phyloP scores from a whole-genome alignment of 2,888 invertebrate species.

The Mesodorylaimus sp. region DNA sequence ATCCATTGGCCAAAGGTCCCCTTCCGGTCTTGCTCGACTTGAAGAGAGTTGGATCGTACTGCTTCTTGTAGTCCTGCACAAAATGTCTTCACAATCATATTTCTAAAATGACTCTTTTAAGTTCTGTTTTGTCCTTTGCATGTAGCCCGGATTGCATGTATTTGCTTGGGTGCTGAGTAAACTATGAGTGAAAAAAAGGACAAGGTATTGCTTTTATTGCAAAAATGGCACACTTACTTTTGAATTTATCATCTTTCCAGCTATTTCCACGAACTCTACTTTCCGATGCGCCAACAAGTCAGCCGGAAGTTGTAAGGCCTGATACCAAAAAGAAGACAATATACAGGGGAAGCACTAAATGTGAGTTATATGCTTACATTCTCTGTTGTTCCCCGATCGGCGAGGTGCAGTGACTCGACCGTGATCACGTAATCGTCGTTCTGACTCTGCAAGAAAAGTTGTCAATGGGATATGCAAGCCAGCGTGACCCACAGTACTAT shows the following conservation, averaged over 20 bases:
- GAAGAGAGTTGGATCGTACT: conserved; percentile 67
- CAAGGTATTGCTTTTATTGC: too few species aligned
- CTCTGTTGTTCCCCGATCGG: conserved; percentile 42
- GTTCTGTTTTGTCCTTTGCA: too few species aligned
- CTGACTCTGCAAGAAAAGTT: conserved; percentile 37
- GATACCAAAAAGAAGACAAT: conserved; percentile 7
- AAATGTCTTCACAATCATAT: too few species aligned
- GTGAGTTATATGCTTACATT: too few species aligned
- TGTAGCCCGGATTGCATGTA: too few species aligned
- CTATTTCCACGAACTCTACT: conserved; percentile 79
- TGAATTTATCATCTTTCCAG: conserved; percentile 52
- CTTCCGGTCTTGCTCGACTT: conserved; percentile 77
- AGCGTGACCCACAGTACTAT: too few species aligned
- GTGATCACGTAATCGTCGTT: conserved; percentile 58
- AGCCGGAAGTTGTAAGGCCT: conserved; percentile 78
- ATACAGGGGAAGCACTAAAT: too few species aligned
- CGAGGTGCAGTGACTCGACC: conserved; percentile 83
- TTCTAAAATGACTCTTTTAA: too few species aligned
- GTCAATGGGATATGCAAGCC: too few species aligned
- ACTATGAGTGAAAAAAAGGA: too few species aligned
- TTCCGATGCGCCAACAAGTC: conserved; percentile 74
- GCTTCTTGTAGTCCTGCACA: conserved; percentile 69
- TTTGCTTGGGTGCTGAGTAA: too few species aligned
- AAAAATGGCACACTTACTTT: conserved; percentile 20
- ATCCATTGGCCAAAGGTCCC: conserved; percentile 59